A percentile compares a stretch with the other conserved stretches of the same genome.
Evolutionary conservation across 2,797 vertebrate genomes (phyloP).

Genomic region (Sebastes wilsoni): DNA sequence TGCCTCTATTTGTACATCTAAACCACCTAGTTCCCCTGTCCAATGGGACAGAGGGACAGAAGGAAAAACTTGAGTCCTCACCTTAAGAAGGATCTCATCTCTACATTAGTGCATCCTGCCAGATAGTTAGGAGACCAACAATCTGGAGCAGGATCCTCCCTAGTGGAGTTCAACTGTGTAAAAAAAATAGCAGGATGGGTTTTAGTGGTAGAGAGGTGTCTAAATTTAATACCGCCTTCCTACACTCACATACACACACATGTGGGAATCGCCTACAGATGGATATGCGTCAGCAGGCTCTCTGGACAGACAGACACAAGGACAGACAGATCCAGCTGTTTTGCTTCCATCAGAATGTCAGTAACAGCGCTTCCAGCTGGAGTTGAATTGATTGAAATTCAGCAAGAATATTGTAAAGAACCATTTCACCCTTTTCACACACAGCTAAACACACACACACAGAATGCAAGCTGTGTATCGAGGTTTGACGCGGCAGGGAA

Average conservation of each 20-base stretch:
- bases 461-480: neutral
- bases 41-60: too few species aligned
- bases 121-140: too few species aligned
- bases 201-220: neutral
- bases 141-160: too few species aligned
- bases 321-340: slow-evolving; percentile 32
- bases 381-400: slow-evolving; percentile 41
- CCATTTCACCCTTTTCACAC: neutral
- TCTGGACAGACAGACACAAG: neutral
- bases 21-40: too few species aligned
- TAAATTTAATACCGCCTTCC: neutral
- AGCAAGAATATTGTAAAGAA: slow-evolving; percentile 18
- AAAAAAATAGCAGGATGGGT: too few species aligned
- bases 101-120: too few species aligned
- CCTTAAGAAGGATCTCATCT: too few species aligned
- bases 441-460: neutral
- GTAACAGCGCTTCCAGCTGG: slow-evolving; percentile 17
- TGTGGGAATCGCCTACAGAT: neutral
- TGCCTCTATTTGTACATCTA: too few species aligned
- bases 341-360: slow-evolving; percentile 24
- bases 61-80: too few species aligned
- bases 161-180: too few species aligned
- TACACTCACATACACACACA: neutral
- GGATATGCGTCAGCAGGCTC: neutral
- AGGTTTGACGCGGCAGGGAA: slow-evolving; percentile 19